Base-by-base conservation (phyloP, 2,888 invertebrate genomes). In the Tineola bisselliella region DNA sequence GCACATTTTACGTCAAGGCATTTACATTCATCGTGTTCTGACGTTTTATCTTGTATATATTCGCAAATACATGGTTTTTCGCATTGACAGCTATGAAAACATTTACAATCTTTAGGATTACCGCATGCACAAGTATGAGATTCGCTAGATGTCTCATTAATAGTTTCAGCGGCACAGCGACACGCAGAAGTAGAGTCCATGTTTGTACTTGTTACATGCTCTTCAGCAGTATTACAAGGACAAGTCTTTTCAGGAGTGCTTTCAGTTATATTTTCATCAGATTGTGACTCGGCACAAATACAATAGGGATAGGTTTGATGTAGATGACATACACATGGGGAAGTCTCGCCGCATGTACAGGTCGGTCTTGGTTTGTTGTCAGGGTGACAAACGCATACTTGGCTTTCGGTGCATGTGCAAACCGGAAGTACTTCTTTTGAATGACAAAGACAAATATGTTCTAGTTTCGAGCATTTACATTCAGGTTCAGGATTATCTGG, bases 291-390 rank as follows among this genome's bases (percentile, higher is more conserved):
- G 17, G n/a, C 15, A 66, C 86, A 86, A 38, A 65, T 65, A 63
- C 86, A 86, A 61, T 78, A 61, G 44, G 81, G 77, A 61, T 64
- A 69, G n/a, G 83, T 77, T 62, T 74, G 76, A 25, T 65, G 71
- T 0, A 71, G 68, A 44, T 74, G 64, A 64, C 86, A 87, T 62
- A 81, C 64, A 63, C 86, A 84, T 30, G 83, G 83, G 63, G 77
- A 81, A n/a, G 76, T 63, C 15, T 72, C 48, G 3, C 68, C 72
- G 66, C 86, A 86, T 57, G 70, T 71, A 64, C 87, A 87, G 52
- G 65, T 60, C 0, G 79, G 72, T 13, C 66, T 64, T 8, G 77
- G 69, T 64, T 68, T 72, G 13, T 69, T 71, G 61, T 77, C 76
- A 12, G 80, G 74, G 48, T 72, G 64, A 66, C 87, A 86, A 44